Conservation (phyloP, 2,113 vertebrate species). For the Otocyon megalotis region DNA sequence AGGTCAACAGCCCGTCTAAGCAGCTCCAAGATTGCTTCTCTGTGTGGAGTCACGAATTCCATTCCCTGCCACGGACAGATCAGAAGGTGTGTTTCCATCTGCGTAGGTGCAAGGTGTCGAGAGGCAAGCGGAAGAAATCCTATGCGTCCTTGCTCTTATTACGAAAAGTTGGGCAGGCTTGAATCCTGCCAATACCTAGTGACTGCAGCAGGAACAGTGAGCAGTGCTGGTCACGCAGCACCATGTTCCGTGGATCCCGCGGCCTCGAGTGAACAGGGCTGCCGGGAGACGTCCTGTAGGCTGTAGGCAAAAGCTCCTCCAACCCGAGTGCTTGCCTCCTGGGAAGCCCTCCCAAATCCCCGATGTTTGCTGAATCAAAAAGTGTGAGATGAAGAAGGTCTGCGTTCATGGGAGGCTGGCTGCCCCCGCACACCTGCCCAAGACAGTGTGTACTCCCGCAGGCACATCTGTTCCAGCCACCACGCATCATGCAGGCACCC, state of each 20-base stretch:
- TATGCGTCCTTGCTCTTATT: background rate
- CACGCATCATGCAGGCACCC: background rate
- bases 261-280: background rate
- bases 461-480: accelerated
- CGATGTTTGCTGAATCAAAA: background rate
- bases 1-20: background rate
- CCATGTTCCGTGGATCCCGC: background rate
- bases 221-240: too few species aligned
- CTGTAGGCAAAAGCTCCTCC: background rate
- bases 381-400: background rate
- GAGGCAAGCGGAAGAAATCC: background rate
- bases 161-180: background rate
- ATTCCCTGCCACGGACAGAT: accelerated
- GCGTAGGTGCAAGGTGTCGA: accelerated
- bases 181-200: background rate
- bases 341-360: background rate
- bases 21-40: background rate
- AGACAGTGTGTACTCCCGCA: background rate
- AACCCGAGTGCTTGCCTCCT: background rate
- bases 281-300: background rate
- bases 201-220: background rate
- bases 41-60: background rate
- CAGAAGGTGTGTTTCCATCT: background rate
- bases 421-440: background rate
- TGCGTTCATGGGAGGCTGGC: background rate